These are phyloP conservation scores for Cyprinodon brontotheroides DNA, from an alignment of 2,113 vertebrate species.

Conservation along the genomic window DNA sequence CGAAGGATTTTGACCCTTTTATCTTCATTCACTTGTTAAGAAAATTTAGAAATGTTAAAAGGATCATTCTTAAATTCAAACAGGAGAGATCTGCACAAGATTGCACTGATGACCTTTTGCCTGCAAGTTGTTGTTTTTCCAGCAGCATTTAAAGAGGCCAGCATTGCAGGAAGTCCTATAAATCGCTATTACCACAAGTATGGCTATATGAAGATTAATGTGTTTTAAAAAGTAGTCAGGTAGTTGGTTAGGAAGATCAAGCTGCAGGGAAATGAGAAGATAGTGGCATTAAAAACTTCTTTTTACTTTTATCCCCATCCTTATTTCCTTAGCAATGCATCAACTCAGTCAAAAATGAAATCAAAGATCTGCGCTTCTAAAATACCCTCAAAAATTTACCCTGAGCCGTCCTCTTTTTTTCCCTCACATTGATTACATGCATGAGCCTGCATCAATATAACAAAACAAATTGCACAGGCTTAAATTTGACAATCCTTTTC, in stretches of 20 bases:
- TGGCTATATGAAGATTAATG: slow-evolving; percentile 46
- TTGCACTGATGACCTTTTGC: slow-evolving; percentile 33
- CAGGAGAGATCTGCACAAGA: slow-evolving; percentile 24
- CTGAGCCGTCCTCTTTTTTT: slow-evolving; percentile 31
- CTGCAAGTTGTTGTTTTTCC: slow-evolving; percentile 22
- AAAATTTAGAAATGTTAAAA: slow-evolving; percentile 18
- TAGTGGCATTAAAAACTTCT: slow-evolving; percentile 11
- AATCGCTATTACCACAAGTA: slow-evolving; percentile 57
- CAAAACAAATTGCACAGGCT: slow-evolving; percentile 68
- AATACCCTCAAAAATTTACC: slow-evolving; percentile 23
- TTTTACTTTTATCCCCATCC: slow-evolving; percentile 8
- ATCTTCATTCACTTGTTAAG: background rate
- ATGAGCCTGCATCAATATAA: slow-evolving; percentile 62
- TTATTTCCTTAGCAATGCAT: background rate
- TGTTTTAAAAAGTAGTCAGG: slow-evolving; percentile 47
- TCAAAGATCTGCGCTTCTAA: slow-evolving; percentile 30
- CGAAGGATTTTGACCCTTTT: background rate
- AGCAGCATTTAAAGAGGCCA: slow-evolving; percentile 42
- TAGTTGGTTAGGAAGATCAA: slow-evolving; percentile 55
- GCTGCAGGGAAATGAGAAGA: slow-evolving; percentile 22
- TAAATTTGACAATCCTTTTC: slow-evolving; percentile 65
- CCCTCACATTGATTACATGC: slow-evolving; percentile 55
- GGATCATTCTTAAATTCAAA: slow-evolving; percentile 32
- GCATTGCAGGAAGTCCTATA: slow-evolving; percentile 42
- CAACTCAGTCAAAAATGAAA: slow-evolving; percentile 12